These are phyloP conservation scores for Caenorhabditis plicata DNA, from an alignment of 2,888 invertebrate genomes.

Conservation along the genomic window DNA sequence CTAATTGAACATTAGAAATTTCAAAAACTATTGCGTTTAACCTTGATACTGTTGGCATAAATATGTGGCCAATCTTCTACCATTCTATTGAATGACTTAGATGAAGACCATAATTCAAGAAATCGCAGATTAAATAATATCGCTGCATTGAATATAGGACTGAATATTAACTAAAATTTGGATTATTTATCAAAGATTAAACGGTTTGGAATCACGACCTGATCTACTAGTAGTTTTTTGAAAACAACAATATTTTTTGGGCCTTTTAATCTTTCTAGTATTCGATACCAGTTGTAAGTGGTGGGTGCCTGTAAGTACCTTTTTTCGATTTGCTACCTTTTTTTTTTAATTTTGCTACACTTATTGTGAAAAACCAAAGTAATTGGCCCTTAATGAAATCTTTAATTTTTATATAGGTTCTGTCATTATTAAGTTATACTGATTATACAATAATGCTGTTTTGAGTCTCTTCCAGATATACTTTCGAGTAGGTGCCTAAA, in stretches of 20 bases:
- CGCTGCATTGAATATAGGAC: conserved; percentile 21
- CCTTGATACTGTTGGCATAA: conserved; percentile 17
- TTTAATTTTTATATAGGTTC: no score
- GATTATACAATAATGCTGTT: no score
- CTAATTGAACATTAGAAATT: conserved; percentile 56
- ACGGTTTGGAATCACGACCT: conserved; percentile 6
- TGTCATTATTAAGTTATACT: no score
- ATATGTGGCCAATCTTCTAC: conserved; percentile 24
- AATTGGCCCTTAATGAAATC: no score
- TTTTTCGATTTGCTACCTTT: background rate
- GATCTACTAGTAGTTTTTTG: conserved; percentile 21
- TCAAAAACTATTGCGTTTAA: background rate
- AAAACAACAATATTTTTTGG: background rate
- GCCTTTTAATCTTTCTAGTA: conserved; percentile 8
- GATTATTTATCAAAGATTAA: background rate
- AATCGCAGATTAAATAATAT: conserved; percentile 25
- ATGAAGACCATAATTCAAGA: conserved; percentile 15
- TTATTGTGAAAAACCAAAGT: no score
- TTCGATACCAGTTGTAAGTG: conserved; percentile 16
- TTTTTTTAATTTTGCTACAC: no score
- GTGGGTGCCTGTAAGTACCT: conserved; percentile 15
- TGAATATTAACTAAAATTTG: conserved; percentile 20
- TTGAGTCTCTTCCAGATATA: no score
- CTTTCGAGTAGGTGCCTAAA: no score
- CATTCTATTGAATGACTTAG: conserved; percentile 16